Evolutionary conservation across 2,888 invertebrate genomes (phyloP).

Genomic region (Melipona bicolor): DNA sequence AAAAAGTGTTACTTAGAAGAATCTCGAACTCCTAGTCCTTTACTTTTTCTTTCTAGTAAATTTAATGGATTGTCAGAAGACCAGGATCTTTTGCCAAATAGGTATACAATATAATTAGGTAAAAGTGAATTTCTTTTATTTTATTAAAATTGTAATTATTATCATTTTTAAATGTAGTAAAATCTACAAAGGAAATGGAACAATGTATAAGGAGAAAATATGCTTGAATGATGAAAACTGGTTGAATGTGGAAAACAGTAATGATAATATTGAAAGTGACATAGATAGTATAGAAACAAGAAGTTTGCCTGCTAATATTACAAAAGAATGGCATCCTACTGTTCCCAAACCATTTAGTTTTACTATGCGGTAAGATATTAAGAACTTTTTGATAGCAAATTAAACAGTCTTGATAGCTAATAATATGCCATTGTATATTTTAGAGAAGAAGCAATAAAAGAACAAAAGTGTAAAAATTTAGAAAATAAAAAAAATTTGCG

Average conservation of each 20-base stretch:
- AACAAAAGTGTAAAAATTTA: slow-evolving; percentile 59
- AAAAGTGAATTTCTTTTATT: neutral
- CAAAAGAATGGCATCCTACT: slow-evolving; percentile 84
- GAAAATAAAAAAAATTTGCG: slow-evolving; percentile 78
- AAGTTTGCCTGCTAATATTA: slow-evolving; percentile 78
- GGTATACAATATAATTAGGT: slow-evolving; percentile 56
- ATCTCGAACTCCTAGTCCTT: slow-evolving; percentile 76
- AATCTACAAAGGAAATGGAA: slow-evolving; percentile 76
- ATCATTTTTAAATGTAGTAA: slow-evolving; percentile 69
- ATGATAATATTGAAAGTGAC: slow-evolving; percentile 76
- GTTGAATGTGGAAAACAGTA: slow-evolving; percentile 67
- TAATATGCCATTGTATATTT: slow-evolving; percentile 45
- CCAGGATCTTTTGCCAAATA: slow-evolving; percentile 78
- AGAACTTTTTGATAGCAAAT: neutral
- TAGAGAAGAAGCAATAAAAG: slow-evolving; percentile 87
- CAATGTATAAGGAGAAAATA: slow-evolving; percentile 76
- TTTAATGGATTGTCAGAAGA: slow-evolving; percentile 79
- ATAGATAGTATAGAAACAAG: slow-evolving; percentile 80
- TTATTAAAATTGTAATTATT: neutral
- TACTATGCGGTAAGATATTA: slow-evolving; percentile 86
- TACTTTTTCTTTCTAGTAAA: slow-evolving; percentile 73
- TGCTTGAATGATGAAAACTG: slow-evolving; percentile 73
- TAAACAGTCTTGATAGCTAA: too few species aligned
- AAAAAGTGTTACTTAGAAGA: slow-evolving; percentile 80
- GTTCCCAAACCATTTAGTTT: slow-evolving; percentile 90